Conservation (phyloP, 2,113 vertebrate genomes). For the Acanthochromis polyacanthus region DNA sequence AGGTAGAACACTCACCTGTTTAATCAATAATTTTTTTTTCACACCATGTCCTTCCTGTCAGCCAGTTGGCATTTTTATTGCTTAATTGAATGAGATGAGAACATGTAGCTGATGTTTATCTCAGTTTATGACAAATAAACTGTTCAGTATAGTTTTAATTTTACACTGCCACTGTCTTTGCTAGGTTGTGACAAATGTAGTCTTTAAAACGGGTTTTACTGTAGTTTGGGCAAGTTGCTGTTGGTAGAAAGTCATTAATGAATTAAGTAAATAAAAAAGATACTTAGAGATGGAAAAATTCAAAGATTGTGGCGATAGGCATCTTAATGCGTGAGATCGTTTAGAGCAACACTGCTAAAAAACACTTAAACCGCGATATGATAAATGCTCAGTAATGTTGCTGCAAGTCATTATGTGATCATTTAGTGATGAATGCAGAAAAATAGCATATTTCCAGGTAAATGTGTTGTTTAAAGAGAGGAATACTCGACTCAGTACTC, state of each 20-base stretch:
- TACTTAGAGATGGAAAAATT: no score
- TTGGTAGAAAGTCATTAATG: no score
- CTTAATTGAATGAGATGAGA: conserved; percentile 30
- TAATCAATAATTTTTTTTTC: conserved; percentile 13
- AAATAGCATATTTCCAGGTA: not conserved
- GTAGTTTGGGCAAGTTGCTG: no score
- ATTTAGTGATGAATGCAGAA: not conserved
- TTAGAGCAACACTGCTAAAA: no score
- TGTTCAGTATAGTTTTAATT: conserved; percentile 3
- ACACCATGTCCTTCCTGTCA: not conserved
- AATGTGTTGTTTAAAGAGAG: not conserved
- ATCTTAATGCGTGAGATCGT: no score
- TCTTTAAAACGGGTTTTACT: not conserved
- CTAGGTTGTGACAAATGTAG: not conserved
- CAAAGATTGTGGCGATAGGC: no score
- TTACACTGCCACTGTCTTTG: not conserved
- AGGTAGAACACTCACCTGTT: not conserved
- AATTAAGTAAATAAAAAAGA: no score
- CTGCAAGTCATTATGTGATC: not conserved
- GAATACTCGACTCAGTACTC: not conserved
- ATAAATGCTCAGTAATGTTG: not conserved
- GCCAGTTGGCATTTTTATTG: conserved; percentile 35
- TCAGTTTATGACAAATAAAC: conserved; percentile 33
- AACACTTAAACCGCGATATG: no score
- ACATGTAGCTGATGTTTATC: conserved; percentile 31